Conservation (phyloP, 2,113 vertebrate species). For the Oncorhynchus masou region DNA sequence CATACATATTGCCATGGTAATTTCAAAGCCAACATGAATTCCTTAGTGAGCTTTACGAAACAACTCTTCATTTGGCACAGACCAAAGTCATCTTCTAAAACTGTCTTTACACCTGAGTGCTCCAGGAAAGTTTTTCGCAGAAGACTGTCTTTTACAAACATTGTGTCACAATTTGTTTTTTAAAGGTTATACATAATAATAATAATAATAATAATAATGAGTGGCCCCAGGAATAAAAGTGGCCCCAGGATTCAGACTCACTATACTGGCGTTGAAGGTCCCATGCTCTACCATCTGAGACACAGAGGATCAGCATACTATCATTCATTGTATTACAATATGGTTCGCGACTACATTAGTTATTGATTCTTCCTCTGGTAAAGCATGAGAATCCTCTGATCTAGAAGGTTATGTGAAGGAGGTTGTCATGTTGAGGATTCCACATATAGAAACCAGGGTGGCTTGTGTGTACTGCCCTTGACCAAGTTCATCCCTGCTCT, state of each 20-base stretch:
- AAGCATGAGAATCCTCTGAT: background rate
- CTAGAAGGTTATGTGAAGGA: conserved; percentile 56
- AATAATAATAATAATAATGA: no score
- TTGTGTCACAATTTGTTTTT: no score
- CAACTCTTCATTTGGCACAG: conserved; percentile 46
- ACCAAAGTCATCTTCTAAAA: conserved; percentile 39
- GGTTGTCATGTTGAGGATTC: conserved; percentile 34
- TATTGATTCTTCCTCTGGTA: no score
- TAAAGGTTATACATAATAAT: no score
- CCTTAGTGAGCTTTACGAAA: conserved; percentile 23
- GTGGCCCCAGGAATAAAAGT: no score
- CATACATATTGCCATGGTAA: conserved; percentile 70
- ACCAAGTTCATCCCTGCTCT: conserved; percentile 75
- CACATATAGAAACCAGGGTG: conserved; percentile 51
- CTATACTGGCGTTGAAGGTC: no score
- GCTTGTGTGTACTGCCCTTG: conserved; percentile 68
- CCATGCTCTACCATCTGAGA: no score
- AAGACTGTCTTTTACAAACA: background rate
- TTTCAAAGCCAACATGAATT: conserved; percentile 60
- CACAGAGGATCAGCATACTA: no score
- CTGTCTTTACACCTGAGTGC: conserved; percentile 2
- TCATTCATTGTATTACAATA: no score
- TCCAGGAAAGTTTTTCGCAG: background rate
- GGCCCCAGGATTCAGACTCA: no score
- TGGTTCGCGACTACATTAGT: no score